Evolutionary conservation across 2,888 invertebrate genomes (phyloP).

Genomic region (Cephus pygmeus): DNA sequence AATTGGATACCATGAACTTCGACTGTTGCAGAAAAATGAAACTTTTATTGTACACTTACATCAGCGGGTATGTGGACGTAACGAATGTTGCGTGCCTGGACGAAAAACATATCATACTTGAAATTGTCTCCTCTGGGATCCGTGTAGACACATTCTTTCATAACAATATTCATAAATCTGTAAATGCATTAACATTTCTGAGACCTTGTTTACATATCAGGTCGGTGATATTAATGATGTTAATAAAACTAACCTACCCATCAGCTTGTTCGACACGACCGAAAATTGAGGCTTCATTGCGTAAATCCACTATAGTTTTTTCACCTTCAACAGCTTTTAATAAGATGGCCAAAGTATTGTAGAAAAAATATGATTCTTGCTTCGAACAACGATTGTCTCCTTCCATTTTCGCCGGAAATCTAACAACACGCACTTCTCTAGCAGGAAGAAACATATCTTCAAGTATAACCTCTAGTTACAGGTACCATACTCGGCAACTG

Average conservation of each 20-base stretch:
- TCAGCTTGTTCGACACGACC: constrained; percentile 74
- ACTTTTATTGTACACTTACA: constrained; percentile 3
- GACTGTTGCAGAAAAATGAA: constrained; percentile 12
- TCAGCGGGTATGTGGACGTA: constrained; percentile 74
- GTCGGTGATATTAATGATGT: constrained; percentile 2
- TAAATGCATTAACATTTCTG: constrained; percentile 40
- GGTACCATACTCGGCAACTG: not conserved
- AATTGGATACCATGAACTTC: not conserved
- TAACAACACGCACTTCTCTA: not conserved
- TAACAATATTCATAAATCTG: constrained; percentile 77
- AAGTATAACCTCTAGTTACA: not conserved
- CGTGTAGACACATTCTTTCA: constrained; percentile 73
- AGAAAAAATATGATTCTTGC: constrained; percentile 64
- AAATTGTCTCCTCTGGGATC: constrained; percentile 73
- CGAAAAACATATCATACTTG: constrained; percentile 73
- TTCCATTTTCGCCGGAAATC: constrained; percentile 7
- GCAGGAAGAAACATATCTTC: not conserved
- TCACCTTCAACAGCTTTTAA: constrained; percentile 72
- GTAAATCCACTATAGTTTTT: constrained; percentile 74
- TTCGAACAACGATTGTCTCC: constrained; percentile 13
- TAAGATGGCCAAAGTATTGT: constrained; percentile 74
- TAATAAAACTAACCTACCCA: constrained; percentile 68
- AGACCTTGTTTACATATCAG: not conserved
- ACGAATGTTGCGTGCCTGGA: constrained; percentile 75
- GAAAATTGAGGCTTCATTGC: constrained; percentile 74